Evolutionary conservation across 2,113 vertebrate genomes (phyloP).

Genomic region (Ia io): DNA sequence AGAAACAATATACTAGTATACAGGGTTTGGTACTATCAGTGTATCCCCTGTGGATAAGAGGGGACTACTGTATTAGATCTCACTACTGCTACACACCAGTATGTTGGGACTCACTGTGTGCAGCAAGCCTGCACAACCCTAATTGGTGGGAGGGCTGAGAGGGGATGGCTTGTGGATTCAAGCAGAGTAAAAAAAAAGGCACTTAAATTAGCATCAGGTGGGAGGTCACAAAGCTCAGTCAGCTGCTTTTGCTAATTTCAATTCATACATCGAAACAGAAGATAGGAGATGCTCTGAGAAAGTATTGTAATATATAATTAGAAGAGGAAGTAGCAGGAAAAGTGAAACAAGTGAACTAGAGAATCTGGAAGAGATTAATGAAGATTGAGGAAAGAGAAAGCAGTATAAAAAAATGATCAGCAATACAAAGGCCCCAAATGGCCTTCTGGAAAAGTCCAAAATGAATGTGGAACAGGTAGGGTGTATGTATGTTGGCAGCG

Average conservation of each 20-base stretch:
- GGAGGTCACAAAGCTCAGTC: background rate
- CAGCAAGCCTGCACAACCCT: background rate
- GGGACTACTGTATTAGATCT: background rate
- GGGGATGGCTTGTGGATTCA: background rate
- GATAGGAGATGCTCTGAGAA: background rate
- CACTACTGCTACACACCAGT: background rate
- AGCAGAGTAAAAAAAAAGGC: background rate
- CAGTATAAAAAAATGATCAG: background rate
- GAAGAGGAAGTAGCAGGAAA: background rate
- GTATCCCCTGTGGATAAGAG: background rate
- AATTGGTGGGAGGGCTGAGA: background rate
- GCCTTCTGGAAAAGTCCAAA: background rate
- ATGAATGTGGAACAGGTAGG: background rate
- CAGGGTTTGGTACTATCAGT: background rate
- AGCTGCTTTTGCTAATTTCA: constrained; percentile 21
- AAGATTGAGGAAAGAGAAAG: background rate
- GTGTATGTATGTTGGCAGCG: no score
- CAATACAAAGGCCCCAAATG: background rate
- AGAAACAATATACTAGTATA: background rate
- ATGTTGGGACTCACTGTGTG: background rate
- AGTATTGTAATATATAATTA: constrained; percentile 2
- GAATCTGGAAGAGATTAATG: background rate
- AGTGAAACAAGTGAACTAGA: background rate
- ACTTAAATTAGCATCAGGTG: background rate
- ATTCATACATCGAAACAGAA: background rate